Evolutionary conservation across 2,797 vertebrate genomes (phyloP), one percentile per base, ranked within the genome.

Genomic region (Tachyglossus aculeatus): DNA sequence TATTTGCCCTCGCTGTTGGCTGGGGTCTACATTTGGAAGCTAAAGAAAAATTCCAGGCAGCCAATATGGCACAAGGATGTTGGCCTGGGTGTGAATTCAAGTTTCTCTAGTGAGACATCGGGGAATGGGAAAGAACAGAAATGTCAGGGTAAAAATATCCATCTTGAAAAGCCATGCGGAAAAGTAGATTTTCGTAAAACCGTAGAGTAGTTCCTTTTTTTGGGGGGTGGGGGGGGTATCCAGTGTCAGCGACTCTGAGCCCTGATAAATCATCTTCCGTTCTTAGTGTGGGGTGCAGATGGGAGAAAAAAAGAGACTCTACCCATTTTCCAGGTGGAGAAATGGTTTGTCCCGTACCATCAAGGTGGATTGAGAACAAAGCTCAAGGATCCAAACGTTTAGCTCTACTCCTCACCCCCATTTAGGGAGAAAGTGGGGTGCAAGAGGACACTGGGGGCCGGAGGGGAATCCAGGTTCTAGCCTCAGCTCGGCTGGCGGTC

Each of bases 111-210:
- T 51, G 31, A 70, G 59, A 80, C 75, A 45, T 58, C 66, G n/a
- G 21, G 67, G 43, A 69, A 71, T 29, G 54, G 62, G 34, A 51
- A 64, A 66, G 47, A 56, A 40, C 75, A 58, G 57, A 86, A 84
- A 86, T 84, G 74, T 68, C 77, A 84, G n/a, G 60, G 45, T 61
- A 36, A 72, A 69, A 64, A 41, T 31, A 58, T 67, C 50, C n/a
- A n/a, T n/a, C n/a, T n/a, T 47, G n/a, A 61, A 67, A 54, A 82
- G 74, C 33, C n/a, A n/a, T n/a, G n/a, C n/a, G n/a, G n/a, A 75
- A 78, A 75, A 80, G 66, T 63, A 62, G 68, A 76, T 78, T 76
- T 80, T 55, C 77, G 76, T 51, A 80, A 68, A 50, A 27, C 66
- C 66, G 63, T 40, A 54, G n/a, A n/a, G 66, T 48, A 15, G 5